phyloP scores from a whole-genome alignment of 2,888 invertebrate genomes.

The Enchytraeus crypticus region DNA sequence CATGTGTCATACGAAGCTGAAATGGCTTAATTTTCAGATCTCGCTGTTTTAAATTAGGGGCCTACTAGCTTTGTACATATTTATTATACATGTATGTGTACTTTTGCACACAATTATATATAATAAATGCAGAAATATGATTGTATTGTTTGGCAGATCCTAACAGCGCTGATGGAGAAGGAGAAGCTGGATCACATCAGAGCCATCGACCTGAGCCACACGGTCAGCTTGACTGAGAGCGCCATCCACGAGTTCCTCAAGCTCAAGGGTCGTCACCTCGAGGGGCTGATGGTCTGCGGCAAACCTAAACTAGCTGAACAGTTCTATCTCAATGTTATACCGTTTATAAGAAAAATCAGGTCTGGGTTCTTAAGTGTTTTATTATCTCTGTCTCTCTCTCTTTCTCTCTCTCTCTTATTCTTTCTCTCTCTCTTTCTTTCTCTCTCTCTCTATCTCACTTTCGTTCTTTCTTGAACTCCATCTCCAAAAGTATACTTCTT shows the following conservation, averaged over 20 bases:
- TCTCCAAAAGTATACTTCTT: no score
- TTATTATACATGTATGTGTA: no score
- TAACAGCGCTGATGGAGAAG: slow-evolving; percentile 80
- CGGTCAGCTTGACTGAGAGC: slow-evolving; percentile 89
- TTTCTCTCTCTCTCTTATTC: not conserved
- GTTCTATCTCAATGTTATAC: slow-evolving; percentile 89
- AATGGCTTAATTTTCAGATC: no score
- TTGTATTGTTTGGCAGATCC: slow-evolving; percentile 54
- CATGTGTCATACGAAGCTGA: no score
- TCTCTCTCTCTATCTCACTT: not conserved
- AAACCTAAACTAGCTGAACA: slow-evolving; percentile 98
- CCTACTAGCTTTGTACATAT: no score
- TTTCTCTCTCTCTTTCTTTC: not conserved
- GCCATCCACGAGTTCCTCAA: slow-evolving; percentile 82
- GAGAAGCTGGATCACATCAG: slow-evolving; percentile 68
- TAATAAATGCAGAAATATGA: no score
- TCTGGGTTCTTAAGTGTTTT: slow-evolving; percentile 44
- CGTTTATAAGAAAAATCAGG: slow-evolving; percentile 83
- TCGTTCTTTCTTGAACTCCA: no score
- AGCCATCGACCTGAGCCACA: slow-evolving; percentile 84
- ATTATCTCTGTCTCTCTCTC: not conserved
- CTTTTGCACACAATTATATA: no score
- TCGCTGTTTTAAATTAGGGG: no score
- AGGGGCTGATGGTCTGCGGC: slow-evolving; percentile 79
- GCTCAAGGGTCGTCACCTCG: slow-evolving; percentile 63